A percentile compares a stretch with the other conserved stretches of the same genome.
phyloP scores from a whole-genome alignment of 2,113 vertebrate genomes.

The Elaphurus davidianus region DNA sequence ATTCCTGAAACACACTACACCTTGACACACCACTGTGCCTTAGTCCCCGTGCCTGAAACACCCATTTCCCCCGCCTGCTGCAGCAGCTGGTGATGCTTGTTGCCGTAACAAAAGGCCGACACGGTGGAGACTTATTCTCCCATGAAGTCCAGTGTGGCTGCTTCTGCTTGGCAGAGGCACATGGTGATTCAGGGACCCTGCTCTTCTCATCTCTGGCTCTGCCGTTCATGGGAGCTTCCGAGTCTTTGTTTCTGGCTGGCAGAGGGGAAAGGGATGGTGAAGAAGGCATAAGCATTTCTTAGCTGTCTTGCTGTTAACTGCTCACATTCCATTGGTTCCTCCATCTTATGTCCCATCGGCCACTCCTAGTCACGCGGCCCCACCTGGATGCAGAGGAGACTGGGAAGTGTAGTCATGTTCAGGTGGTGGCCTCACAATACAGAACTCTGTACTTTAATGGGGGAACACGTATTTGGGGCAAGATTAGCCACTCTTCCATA shows the following conservation, averaged over 20 bases:
- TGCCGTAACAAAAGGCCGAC: neutral
- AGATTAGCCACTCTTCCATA: neutral
- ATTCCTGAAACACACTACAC: neutral
- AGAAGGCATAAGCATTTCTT: neutral
- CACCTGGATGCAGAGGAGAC: neutral
- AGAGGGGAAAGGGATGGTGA: neutral
- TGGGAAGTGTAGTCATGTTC: neutral
- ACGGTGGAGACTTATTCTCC: neutral
- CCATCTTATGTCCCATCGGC: neutral
- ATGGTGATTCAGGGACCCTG: neutral
- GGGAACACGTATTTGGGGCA: neutral
- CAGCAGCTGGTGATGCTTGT: neutral
- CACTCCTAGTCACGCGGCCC: neutral
- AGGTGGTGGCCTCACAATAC: neutral
- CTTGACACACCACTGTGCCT: neutral
- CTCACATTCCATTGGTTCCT: neutral
- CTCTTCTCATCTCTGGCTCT: neutral
- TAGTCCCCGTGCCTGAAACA: neutral
- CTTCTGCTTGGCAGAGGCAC: neutral
- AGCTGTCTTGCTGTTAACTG: neutral
- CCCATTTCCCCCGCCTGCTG: neutral
- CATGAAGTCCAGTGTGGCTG: neutral
- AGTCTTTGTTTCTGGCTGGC: neutral
- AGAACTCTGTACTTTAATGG: neutral
- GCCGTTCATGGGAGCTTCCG: neutral